These are phyloP conservation scores for Laticauda colubrina DNA, from an alignment of 2,113 vertebrate species.

Conservation along the genomic window DNA sequence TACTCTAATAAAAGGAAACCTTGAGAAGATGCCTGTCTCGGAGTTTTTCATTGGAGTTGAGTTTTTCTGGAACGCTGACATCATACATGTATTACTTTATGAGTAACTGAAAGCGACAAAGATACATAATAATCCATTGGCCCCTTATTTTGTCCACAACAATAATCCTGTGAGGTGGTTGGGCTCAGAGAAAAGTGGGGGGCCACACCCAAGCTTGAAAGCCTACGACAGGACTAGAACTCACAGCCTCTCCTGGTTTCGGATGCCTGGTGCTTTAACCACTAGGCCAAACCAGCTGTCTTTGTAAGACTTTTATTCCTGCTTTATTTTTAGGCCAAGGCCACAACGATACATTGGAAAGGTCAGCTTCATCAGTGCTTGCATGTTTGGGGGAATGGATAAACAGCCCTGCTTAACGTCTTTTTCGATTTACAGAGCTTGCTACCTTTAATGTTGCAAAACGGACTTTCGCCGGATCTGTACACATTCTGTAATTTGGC, in stretches of 20 bases:
- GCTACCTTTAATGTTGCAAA: conserved; percentile 76
- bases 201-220: too few relatives aligned
- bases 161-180: background rate
- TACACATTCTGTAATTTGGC: conserved; percentile 87
- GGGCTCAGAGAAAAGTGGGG: background rate
- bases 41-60: too few relatives aligned
- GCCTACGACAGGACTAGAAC: background rate
- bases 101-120: background rate
- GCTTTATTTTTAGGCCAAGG: background rate
- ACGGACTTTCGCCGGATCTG: conserved; percentile 71
- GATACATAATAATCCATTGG: background rate
- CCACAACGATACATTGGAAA: background rate
- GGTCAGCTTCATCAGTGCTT: too few relatives aligned
- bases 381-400: background rate
- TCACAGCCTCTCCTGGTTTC: background rate
- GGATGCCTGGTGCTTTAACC: background rate
- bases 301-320: background rate
- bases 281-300: background rate
- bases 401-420: too few relatives aligned
- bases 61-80: too few relatives aligned
- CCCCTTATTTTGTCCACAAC: background rate
- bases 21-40: too few relatives aligned
- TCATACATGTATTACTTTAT: background rate
- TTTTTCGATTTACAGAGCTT: conserved; percentile 69
- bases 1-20: too few relatives aligned